Percentiles rank a stretch among this genome's conserved stretches.
phyloP scores from a whole-genome alignment of 2,113 vertebrate genomes.

The Ptilorrhoa leucosticta region DNA sequence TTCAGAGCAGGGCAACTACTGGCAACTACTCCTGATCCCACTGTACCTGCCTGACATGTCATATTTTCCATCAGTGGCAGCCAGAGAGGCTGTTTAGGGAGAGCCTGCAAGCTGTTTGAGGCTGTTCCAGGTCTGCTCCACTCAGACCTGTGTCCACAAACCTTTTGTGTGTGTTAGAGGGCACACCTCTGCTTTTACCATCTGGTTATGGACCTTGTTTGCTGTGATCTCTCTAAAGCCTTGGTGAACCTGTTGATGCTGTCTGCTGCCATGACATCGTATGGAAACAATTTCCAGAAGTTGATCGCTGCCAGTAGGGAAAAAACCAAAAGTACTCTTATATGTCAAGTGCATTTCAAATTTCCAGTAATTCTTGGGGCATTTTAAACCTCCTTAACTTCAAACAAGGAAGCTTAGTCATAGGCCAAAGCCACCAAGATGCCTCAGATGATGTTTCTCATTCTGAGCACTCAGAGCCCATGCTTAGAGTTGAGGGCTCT shows the following conservation, averaged over 20 bases:
- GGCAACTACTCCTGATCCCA: neutral
- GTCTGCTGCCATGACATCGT: neutral
- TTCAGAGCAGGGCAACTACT: neutral
- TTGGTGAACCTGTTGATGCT: neutral
- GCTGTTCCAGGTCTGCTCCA: neutral
- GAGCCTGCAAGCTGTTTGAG: neutral
- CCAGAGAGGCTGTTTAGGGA: neutral
- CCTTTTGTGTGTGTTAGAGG: neutral
- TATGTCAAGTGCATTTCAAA: neutral
- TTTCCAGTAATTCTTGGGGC: neutral
- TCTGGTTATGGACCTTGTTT: neutral
- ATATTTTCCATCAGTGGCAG: neutral
- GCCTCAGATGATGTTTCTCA: neutral
- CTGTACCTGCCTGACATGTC: neutral
- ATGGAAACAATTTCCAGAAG: neutral
- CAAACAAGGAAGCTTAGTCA: neutral
- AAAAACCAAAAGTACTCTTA: neutral
- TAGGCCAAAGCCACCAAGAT: neutral
- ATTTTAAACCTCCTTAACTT: neutral
- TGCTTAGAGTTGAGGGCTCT: neutral
- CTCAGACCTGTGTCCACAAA: neutral
- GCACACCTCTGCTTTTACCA: neutral
- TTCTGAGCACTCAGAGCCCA: neutral
- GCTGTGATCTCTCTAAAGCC: neutral
- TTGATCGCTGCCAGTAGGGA: neutral